Evolutionary conservation across 2,797 vertebrate genomes (phyloP).

Genomic region (Darevskia mixta): DNA sequence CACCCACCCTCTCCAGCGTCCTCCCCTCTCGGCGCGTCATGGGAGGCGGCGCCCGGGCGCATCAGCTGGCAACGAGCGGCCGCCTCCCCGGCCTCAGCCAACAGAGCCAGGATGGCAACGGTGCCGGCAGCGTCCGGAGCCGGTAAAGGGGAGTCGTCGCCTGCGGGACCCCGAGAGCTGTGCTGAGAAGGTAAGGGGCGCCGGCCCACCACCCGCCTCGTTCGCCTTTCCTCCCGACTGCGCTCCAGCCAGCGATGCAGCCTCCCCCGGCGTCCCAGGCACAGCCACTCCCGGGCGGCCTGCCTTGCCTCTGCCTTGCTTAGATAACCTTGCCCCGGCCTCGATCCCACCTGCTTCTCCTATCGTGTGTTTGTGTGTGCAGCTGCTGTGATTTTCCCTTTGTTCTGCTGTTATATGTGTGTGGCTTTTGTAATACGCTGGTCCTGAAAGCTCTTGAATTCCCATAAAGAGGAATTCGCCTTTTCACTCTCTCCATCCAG

Average conservation of each 20-base stretch:
- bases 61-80: constrained; percentile 9
- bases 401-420: too few species aligned
- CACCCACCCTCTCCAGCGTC: neutral
- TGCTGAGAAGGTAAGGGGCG: neutral
- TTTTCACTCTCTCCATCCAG: too few species aligned
- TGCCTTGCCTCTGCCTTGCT: too few species aligned
- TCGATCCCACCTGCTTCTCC: neutral
- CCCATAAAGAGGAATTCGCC: neutral
- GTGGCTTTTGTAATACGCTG: too few species aligned
- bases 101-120: neutral
- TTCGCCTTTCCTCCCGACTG: neutral
- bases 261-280: neutral
- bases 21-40: neutral
- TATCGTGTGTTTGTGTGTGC: neutral
- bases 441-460: too few species aligned
- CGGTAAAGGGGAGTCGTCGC: neutral
- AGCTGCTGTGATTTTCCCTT: too few species aligned
- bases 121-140: neutral
- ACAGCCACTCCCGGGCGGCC: neutral
- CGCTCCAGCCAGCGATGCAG: neutral
- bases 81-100: constrained; percentile 3
- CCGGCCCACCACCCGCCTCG: too few species aligned
- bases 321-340: neutral
- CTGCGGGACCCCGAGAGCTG: neutral
- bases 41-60: constrained; percentile 9